Percentiles rank a stretch among this genome's conserved stretches.
Conservation (phyloP, 64 coral and sea anemone genomes). For the Astreopora myriophthalma region DNA sequence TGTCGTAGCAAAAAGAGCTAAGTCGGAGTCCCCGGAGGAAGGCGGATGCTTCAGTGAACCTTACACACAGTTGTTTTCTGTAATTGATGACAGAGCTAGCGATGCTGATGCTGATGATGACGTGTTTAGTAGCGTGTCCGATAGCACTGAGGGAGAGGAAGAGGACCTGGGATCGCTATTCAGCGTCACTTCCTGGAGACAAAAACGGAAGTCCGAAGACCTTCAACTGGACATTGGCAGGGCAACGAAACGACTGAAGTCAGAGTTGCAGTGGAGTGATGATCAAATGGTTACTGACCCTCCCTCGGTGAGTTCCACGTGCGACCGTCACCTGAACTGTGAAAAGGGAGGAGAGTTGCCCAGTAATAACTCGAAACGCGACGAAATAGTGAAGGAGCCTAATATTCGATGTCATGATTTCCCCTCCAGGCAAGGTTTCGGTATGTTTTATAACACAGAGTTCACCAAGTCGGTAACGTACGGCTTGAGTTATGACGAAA, state of each 20-base stretch:
- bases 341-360: background rate
- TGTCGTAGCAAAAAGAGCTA: background rate
- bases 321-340: background rate
- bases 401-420: background rate
- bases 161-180: slow-evolving; percentile 36
- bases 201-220: slow-evolving; percentile 54
- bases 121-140: slow-evolving; percentile 43
- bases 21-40: background rate
- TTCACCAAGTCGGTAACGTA: background rate
- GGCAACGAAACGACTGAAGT: slow-evolving; percentile 1
- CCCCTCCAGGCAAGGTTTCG: background rate
- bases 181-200: slow-evolving; percentile 7
- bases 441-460: background rate
- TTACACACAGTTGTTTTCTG: background rate
- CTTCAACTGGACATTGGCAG: slow-evolving; percentile 20
- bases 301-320: background rate
- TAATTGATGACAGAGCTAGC: background rate
- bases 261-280: background rate
- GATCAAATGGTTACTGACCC: background rate
- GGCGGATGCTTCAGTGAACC: background rate
- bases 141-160: slow-evolving; percentile 56
- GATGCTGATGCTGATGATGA: slow-evolving; percentile 3
- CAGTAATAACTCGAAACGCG: background rate
- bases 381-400: background rate
- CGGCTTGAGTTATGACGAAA: background rate